Base-by-base conservation (phyloP, 2,113 vertebrate species). In the Alces alces region DNA sequence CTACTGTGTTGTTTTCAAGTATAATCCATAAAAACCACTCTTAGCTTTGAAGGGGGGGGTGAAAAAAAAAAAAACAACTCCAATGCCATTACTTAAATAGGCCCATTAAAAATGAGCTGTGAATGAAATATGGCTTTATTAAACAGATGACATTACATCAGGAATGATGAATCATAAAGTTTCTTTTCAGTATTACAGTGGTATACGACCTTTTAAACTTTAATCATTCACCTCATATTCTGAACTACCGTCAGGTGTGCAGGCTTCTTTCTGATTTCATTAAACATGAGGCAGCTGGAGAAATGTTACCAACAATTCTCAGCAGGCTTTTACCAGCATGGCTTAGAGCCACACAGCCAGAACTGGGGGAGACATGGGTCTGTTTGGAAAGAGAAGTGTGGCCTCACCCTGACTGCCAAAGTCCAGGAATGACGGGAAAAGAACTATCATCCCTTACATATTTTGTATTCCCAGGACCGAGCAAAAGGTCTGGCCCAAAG, bases 151-250 rank as follows among this genome's bases (percentile, higher is more conserved):
- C 98, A 98, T 98, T 98, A 97, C 97, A 98, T 98, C 98, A 98
- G 98, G 97, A 98, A 98, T 95, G 97, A 98, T 98, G 98, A 98
- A 98, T 98, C 98, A 98, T 98, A 96, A 98, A 97, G 98, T 97
- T 99, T 98, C 98, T 97, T 98, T 98, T 98, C 0, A 0, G 97
- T 97, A 98, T 98, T 98, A 98, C 98, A 95, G 83, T 97, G 97
- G 96, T 50, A 87, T 87, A 95, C 2, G 92, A 98, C 98, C 98
- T 98, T 97, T 98, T 97, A 96, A 88, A 98, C 98, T 97, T 98
- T 95, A 97, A 98, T 98, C 95, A 98, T 95, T 96, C 95, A 97
- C 97, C 96, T 98, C 97, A 55, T 97, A 95, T 91, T 97, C 97
- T 1, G 7, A 97, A 96, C 94, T 93, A 86, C 92, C 45, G 0